Conservation (phyloP, 1,140 invertebrate species). For the Drosophila elegans region DNA sequence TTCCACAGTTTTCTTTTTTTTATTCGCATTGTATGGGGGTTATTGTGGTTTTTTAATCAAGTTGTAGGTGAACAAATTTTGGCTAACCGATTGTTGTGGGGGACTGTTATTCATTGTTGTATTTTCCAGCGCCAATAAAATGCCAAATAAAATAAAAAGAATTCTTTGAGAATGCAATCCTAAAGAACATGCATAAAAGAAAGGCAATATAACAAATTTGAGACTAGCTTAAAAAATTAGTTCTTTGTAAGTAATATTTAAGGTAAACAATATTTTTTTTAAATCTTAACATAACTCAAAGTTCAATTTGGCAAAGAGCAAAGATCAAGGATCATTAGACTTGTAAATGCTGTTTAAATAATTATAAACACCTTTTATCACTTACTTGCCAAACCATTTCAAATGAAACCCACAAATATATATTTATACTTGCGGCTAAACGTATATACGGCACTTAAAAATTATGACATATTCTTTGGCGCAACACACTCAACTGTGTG, state of each 20-base stretch:
- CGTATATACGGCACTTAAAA: conserved; percentile 35
- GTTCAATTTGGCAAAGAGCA: too few species aligned
- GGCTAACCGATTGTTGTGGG: conserved; percentile 23
- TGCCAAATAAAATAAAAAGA: neutral
- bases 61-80: conserved; percentile 72
- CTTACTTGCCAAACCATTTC: conserved; percentile 4
- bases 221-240: neutral
- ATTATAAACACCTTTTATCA: neutral
- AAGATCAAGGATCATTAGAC: neutral
- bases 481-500: conserved; percentile 29
- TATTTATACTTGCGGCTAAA: conserved; percentile 1
- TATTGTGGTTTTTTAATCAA: conserved; percentile 83
- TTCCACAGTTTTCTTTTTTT: conserved; percentile 31
- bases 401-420: neutral
- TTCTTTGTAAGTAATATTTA: too few species aligned
- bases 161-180: conserved; percentile 7
- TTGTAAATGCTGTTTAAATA: neutral
- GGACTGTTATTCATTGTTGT: conserved; percentile 7
- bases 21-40: conserved; percentile 14
- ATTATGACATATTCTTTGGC: conserved; percentile 56
- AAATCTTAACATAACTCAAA: too few species aligned
- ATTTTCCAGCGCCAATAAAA: conserved; percentile 12
- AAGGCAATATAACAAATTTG: conserved; percentile 6
- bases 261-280: too few species aligned
- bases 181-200: neutral